Evolutionary conservation across 53 echinoderm and acorn worm genomes (phyloP).

Genomic region (Echinarachnius parma): DNA sequence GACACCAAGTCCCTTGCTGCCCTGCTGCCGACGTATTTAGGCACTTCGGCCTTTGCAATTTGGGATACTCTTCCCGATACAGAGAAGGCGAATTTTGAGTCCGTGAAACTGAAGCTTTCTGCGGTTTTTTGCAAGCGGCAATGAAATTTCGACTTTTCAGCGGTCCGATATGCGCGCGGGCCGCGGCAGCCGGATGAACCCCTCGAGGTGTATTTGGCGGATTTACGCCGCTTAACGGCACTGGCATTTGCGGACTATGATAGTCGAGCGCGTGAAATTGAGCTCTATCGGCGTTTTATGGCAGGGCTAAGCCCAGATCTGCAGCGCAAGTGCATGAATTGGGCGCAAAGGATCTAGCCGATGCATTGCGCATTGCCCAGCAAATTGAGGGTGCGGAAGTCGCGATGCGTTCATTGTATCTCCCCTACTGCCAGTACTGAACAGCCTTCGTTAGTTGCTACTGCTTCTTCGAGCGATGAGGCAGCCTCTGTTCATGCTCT

Average conservation of each 20-base stretch:
- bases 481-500: not conserved
- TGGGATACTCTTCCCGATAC: conserved; percentile 24
- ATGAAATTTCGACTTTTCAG: too few relatives aligned
- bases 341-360: conserved; percentile 21
- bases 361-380: conserved; percentile 38
- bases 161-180: conserved; percentile 27
- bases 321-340: conserved; percentile 56
- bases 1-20: not conserved
- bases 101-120: not conserved
- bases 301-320: conserved; percentile 49
- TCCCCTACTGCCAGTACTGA: too few relatives aligned
- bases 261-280: conserved; percentile 26
- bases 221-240: conserved; percentile 14
- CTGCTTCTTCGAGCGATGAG: not conserved
- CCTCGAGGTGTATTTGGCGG: conserved; percentile 57
- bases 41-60: conserved; percentile 16
- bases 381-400: conserved; percentile 45
- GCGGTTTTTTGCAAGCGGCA: too few relatives aligned
- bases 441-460: too few relatives aligned
- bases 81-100: not conserved
- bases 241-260: conserved; percentile 54
- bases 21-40: conserved; percentile 26
- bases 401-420: too few relatives aligned
- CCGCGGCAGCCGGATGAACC: conserved; percentile 42
- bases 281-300: conserved; percentile 50